Evolutionary conservation across 1,140 invertebrate genomes (phyloP).

Genomic region (Bilobella aurantiaca): DNA sequence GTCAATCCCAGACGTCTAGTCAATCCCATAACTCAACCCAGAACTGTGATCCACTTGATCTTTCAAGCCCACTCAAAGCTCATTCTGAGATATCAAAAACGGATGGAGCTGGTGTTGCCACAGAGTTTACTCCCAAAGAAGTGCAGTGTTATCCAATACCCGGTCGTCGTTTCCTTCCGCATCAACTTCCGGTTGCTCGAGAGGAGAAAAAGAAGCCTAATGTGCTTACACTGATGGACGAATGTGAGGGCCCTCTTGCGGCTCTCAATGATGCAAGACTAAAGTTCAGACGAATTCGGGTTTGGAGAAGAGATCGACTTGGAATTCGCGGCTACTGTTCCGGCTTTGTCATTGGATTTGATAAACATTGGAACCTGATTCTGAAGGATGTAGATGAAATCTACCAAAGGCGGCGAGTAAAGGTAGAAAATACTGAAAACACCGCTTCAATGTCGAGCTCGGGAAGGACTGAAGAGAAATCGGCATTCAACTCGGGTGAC

Average conservation of each 20-base stretch:
- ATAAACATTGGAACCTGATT: slow-evolving; percentile 89
- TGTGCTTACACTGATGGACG: slow-evolving; percentile 20
- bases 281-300: slow-evolving; percentile 51
- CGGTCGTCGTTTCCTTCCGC: slow-evolving; percentile 28
- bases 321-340: slow-evolving; percentile 62
- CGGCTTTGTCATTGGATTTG: slow-evolving; percentile 75
- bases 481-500: neutral
- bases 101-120: too few species aligned
- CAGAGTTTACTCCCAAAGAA: neutral
- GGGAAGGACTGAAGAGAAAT: neutral
- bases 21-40: neutral
- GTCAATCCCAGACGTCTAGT: neutral
- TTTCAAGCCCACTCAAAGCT: neutral
- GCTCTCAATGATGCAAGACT: slow-evolving; percentile 52
- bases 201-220: slow-evolving; percentile 21
- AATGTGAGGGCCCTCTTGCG: slow-evolving; percentile 49
- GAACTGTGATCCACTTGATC: neutral
- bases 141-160: slow-evolving; percentile 23
- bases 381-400: slow-evolving; percentile 74
- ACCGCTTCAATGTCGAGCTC: neutral
- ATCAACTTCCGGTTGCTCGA: slow-evolving; percentile 25
- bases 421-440: slow-evolving; percentile 22
- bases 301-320: slow-evolving; percentile 43
- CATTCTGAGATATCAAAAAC: too few species aligned
- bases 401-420: slow-evolving; percentile 49